Percentiles rank a stretch among this genome's conserved stretches.
Evolutionary conservation across 2,888 invertebrate genomes (phyloP).

Genomic region (Drosophila meridionalis): DNA sequence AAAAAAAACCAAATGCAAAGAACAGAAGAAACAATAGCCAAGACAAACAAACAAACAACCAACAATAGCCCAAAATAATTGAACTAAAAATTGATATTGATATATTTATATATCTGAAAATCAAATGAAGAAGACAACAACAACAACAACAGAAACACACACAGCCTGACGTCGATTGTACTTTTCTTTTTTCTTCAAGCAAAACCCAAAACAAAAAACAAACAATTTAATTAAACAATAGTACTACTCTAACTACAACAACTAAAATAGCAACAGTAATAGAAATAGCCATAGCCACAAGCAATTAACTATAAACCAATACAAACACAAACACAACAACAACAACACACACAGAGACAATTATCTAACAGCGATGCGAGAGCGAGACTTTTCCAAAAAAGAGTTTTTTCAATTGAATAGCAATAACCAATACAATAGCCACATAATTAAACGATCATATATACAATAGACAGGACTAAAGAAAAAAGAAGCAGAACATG

Average conservation of each 20-base stretch:
- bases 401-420: slow-evolving; percentile 63
- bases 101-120: slow-evolving; percentile 10
- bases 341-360: slow-evolving; percentile 31
- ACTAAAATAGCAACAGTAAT: slow-evolving; percentile 75
- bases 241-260: slow-evolving; percentile 70
- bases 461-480: slow-evolving; percentile 53
- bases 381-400: slow-evolving; percentile 12
- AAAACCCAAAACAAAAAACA: slow-evolving; percentile 40
- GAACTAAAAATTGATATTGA: slow-evolving; percentile 71
- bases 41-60: slow-evolving; percentile 44
- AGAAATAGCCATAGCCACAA: slow-evolving; percentile 75
- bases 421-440: slow-evolving; percentile 76
- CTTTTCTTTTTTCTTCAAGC: slow-evolving; percentile 76
- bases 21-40: slow-evolving; percentile 73
- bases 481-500: slow-evolving; percentile 68
- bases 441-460: slow-evolving; percentile 72
- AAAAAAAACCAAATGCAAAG: slow-evolving; percentile 49
- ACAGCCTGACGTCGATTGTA: slow-evolving; percentile 87
- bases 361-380: slow-evolving; percentile 12
- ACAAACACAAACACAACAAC: slow-evolving; percentile 29
- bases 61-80: slow-evolving; percentile 80
- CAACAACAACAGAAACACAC: slow-evolving; percentile 25
- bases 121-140: slow-evolving; percentile 36
- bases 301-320: slow-evolving; percentile 63
- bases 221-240: slow-evolving; percentile 75